phyloP scores from a whole-genome alignment of 2,797 vertebrate species.

The Pterois miles region DNA sequence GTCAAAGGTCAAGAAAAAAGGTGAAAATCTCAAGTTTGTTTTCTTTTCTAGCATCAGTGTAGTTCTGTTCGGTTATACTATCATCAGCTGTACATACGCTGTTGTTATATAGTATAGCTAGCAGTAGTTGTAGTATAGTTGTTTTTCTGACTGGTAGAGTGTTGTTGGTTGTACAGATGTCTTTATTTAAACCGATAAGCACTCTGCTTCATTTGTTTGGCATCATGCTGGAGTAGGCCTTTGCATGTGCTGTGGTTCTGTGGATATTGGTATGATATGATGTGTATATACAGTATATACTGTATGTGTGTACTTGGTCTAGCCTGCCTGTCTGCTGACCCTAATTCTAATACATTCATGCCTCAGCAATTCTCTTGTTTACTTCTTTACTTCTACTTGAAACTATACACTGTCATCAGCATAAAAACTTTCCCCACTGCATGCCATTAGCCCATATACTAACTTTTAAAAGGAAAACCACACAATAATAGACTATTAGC shows the following conservation, averaged over 20 bases:
- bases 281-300: background rate
- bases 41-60: too few relatives aligned
- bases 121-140: too few relatives aligned
- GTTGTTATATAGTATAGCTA: too few relatives aligned
- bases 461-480: conserved; percentile 41
- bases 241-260: background rate
- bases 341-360: conserved; percentile 41
- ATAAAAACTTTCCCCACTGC: conserved; percentile 51
- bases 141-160: too few relatives aligned
- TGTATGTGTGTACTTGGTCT: background rate
- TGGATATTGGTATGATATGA: background rate
- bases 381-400: conserved; percentile 51
- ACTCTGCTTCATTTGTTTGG: background rate
- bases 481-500: conserved; percentile 41
- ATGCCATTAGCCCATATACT: conserved; percentile 54
- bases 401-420: conserved; percentile 59
- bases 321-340: conserved; percentile 12
- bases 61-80: too few relatives aligned
- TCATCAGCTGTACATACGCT: background rate
- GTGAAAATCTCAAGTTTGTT: too few relatives aligned
- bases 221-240: background rate
- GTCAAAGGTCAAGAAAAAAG: background rate
- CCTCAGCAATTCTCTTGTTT: conserved; percentile 68
- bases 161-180: too few relatives aligned
- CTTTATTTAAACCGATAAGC: too few relatives aligned